These are phyloP conservation scores for Peromyscus aztecus DNA, from an alignment of 2,797 vertebrate species.

Conservation along the genomic window DNA sequence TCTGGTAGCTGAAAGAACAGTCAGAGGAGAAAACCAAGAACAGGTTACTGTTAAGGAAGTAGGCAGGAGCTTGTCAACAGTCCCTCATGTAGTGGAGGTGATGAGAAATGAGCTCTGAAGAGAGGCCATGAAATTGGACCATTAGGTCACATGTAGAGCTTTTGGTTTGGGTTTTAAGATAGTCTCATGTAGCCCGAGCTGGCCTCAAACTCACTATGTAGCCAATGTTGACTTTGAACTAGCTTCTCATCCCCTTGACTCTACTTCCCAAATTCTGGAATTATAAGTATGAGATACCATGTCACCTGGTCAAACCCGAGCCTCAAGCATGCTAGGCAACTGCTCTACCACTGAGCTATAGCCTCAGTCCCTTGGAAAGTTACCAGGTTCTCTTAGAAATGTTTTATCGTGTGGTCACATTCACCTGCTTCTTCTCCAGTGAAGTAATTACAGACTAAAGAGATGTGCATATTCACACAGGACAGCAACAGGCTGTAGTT, in stretches of 20 bases:
- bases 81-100: background rate
- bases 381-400: background rate
- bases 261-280: background rate
- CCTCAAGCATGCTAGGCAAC: too few relatives aligned
- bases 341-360: background rate
- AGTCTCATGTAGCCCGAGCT: background rate
- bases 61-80: background rate
- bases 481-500: constrained; percentile 92
- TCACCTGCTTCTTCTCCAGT: constrained; percentile 15
- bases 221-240: background rate
- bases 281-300: background rate
- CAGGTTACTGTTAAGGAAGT: background rate
- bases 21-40: background rate
- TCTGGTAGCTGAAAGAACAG: background rate
- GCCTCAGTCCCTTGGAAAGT: background rate
- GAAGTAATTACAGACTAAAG: constrained; percentile 28
- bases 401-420: background rate
- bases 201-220: background rate
- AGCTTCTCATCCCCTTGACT: background rate
- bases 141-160: background rate
- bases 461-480: constrained; percentile 79
- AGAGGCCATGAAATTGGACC: background rate
- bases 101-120: background rate
- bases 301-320: background rate
- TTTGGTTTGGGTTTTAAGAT: background rate